Percentiles rank a stretch among this genome's conserved stretches.
Conservation (phyloP, 2,797 vertebrate species). For the Delichon dasypus region DNA sequence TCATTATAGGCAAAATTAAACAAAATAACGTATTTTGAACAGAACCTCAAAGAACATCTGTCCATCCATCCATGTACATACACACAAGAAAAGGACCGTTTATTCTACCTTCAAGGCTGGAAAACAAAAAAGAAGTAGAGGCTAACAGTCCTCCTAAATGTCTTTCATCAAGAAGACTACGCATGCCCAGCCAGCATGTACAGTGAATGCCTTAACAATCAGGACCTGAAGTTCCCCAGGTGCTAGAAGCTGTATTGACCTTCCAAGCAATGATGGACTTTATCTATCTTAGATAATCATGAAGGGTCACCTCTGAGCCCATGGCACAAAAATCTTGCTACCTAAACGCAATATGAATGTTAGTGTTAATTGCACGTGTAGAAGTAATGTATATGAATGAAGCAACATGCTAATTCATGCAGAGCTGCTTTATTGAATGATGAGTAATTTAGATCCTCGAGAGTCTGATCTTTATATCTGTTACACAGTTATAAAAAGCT, state of each 20-base stretch:
- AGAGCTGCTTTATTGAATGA: neutral
- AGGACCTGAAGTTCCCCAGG: neutral
- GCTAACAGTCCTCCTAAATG: neutral
- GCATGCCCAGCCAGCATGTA: fast-evolving
- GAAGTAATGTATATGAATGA: neutral
- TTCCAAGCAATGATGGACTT: neutral
- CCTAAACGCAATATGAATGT: neutral
- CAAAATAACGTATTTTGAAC: neutral
- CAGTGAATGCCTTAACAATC: neutral
- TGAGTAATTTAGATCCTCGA: neutral
- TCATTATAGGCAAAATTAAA: neutral
- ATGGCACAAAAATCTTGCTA: neutral
- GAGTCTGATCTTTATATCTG: neutral
- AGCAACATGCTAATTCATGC: neutral
- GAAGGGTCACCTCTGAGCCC: neutral
- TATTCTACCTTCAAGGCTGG: neutral
- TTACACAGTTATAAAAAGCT: neutral
- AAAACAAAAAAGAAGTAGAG: neutral
- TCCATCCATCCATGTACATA: neutral
- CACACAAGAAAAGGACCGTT: neutral
- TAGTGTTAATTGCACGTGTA: neutral
- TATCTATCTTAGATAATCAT: neutral
- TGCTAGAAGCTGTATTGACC: neutral
- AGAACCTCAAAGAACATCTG: neutral
- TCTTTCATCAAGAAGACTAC: neutral